Evolutionary conservation across 2,888 invertebrate genomes (phyloP), one percentile per base, ranked within the genome.

Genomic region (Siphonodentalium dalli): DNA sequence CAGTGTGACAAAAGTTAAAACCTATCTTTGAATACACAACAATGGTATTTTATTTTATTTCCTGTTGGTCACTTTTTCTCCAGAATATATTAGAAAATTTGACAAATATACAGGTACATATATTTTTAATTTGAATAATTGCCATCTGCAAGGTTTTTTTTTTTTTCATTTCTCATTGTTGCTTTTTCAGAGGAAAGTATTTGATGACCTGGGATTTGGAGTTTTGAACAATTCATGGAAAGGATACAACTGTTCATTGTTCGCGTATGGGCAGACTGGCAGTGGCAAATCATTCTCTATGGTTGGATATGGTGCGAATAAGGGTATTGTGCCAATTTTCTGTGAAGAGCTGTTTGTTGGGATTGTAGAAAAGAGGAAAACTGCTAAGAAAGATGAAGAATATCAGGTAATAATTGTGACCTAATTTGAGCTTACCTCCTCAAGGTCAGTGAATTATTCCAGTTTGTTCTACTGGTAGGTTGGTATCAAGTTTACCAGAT

Each of bases 231-330:
- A 79, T 67, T 73, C 78, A 1, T 78, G 77, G 76, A 72, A 76
- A 39, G 79, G 79, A 5, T 79, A 76, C 68, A 78, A 79, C 61
- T 75, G 74, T 46, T 74, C 77, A 1, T 56, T 79, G 54, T 78
- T 78, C 65, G 79, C 78, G n/a, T 78, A 78, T 58, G 79, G 79
- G 8, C 79, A 79, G 64, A 79, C 79, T 3, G 79, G 78, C 1
- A 74, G 75, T 54, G 79, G 79, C 11, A 79, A 79, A 47, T 75
- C 75, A 4, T 79, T 78, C 65, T 78, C 78, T 20, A 74, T 79
- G 69, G 69, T 78, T 23, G 79, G 79, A 1, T 77, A 75, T 60
- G 74, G 74, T 11, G 61, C 61, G 54, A 78, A 79, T 60, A 77
- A 77, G 58, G 78, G 78, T 3, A 76, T 78, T 56, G 72, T 77